Evolutionary conservation across 2,113 vertebrate genomes (phyloP).

Genomic region (rat (Rattus norvegicus)): DNA sequence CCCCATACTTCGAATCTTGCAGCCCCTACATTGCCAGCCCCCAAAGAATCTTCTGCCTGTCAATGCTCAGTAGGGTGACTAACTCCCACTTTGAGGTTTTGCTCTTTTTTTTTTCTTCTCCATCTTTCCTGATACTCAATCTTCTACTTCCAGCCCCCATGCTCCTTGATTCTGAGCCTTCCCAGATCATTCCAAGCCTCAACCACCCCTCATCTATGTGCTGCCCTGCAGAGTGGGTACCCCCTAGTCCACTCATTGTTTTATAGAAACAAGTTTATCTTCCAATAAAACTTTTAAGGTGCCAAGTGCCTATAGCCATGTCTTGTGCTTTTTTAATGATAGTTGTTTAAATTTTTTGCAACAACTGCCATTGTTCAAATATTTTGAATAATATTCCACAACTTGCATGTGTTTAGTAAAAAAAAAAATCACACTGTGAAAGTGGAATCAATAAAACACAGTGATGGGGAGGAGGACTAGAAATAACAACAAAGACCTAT

Average conservation of each 20-base stretch:
- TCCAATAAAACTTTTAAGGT: not conserved
- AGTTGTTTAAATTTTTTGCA: not conserved
- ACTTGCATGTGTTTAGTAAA: not conserved
- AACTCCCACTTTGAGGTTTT: not conserved
- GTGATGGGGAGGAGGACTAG: not conserved
- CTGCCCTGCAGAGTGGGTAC: no score
- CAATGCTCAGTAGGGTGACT: not conserved
- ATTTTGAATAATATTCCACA: conserved; percentile 10
- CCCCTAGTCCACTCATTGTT: not conserved
- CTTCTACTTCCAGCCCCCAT: not conserved
- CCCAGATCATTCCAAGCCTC: not conserved
- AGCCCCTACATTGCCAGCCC: not conserved
- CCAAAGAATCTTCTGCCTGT: not conserved
- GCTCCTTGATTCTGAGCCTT: not conserved
- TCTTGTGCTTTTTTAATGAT: not conserved
- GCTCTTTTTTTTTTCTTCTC: rapidly evolving
- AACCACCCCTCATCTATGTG: not conserved
- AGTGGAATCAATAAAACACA: not conserved
- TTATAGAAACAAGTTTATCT: not conserved
- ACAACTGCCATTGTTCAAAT: not conserved
- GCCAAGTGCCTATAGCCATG: no score
- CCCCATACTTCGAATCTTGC: no score
- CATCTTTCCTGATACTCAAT: not conserved
- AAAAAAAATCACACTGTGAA: not conserved
- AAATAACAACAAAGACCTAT: not conserved